Evolutionary conservation across 1,140 invertebrate genomes (phyloP).

Genomic region (Leptonema lineaticorne): DNA sequence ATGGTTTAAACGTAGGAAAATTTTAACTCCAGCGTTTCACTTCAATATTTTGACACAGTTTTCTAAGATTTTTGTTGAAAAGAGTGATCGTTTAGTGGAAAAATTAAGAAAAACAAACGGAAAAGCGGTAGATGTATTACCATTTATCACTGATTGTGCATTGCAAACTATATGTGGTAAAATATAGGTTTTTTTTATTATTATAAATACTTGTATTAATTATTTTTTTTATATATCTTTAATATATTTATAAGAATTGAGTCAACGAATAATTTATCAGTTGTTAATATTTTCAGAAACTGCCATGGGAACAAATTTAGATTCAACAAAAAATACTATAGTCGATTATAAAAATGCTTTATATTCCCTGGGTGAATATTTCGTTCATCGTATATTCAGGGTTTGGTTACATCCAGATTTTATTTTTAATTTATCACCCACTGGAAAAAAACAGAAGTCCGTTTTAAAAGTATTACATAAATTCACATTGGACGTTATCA

Average conservation of each 20-base stretch:
- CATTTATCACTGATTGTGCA: slow-evolving; percentile 43
- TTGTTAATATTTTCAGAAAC: slow-evolving; percentile 6
- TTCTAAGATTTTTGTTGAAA: slow-evolving; percentile 52
- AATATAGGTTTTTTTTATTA: background rate
- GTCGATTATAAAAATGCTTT: slow-evolving; percentile 49
- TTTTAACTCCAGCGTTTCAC: slow-evolving; percentile 88
- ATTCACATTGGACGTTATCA: slow-evolving; percentile 47
- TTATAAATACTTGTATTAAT: background rate
- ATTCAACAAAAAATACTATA: slow-evolving; percentile 38
- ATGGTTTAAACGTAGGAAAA: slow-evolving; percentile 77
- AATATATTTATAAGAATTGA: too few relatives aligned
- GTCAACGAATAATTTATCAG: background rate
- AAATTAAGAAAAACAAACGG: slow-evolving; percentile 38
- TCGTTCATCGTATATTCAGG: slow-evolving; percentile 47
- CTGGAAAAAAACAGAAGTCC: slow-evolving; percentile 42
- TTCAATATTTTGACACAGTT: slow-evolving; percentile 84
- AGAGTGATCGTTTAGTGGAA: slow-evolving; percentile 42
- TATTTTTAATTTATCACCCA: slow-evolving; percentile 41
- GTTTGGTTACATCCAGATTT: slow-evolving; percentile 45
- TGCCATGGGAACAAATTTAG: slow-evolving; percentile 50
- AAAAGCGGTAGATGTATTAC: slow-evolving; percentile 41
- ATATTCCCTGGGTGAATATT: slow-evolving; percentile 46
- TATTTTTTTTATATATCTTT: background rate
- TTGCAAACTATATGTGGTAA: slow-evolving; percentile 47
- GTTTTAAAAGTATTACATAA: slow-evolving; percentile 42